phyloP scores from a whole-genome alignment of 2,113 vertebrate species.

The Aplodontia rufa region DNA sequence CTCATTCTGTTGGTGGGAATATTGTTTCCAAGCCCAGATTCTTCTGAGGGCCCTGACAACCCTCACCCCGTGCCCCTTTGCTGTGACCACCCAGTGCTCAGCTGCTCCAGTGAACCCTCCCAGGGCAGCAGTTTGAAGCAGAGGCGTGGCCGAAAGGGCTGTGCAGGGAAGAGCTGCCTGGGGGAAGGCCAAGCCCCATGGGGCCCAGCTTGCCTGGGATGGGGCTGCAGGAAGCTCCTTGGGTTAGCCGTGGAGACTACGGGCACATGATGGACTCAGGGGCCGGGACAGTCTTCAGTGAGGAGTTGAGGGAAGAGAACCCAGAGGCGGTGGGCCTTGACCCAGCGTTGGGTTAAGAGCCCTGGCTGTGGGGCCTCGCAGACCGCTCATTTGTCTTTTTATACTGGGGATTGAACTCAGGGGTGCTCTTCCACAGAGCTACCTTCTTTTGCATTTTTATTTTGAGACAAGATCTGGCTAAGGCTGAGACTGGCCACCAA shows the following conservation, averaged over 20 bases:
- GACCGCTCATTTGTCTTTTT: too few species aligned
- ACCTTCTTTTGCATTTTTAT: too few species aligned
- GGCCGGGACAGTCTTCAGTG: too few species aligned
- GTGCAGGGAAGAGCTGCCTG: neutral
- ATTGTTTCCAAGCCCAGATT: neutral
- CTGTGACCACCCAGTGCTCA: neutral
- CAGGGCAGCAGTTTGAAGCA: neutral
- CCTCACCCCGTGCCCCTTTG: neutral
- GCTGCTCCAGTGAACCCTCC: neutral
- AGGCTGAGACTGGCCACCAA: neutral
- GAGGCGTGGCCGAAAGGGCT: too few species aligned
- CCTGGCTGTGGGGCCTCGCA: neutral
- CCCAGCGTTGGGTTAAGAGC: neutral
- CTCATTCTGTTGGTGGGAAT: accelerated
- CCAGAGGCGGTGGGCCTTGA: too few species aligned
- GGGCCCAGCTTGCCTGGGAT: neutral
- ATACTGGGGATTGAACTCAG: too few species aligned
- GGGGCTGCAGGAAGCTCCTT: neutral
- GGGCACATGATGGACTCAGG: too few species aligned
- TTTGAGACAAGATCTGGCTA: too few species aligned
- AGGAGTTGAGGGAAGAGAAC: neutral
- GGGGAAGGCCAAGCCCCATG: neutral
- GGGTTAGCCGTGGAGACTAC: too few species aligned
- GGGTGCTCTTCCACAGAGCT: too few species aligned
- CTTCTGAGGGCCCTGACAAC: neutral